phyloP scores from a whole-genome alignment of 2,797 vertebrate genomes.

The Gila robusta region DNA sequence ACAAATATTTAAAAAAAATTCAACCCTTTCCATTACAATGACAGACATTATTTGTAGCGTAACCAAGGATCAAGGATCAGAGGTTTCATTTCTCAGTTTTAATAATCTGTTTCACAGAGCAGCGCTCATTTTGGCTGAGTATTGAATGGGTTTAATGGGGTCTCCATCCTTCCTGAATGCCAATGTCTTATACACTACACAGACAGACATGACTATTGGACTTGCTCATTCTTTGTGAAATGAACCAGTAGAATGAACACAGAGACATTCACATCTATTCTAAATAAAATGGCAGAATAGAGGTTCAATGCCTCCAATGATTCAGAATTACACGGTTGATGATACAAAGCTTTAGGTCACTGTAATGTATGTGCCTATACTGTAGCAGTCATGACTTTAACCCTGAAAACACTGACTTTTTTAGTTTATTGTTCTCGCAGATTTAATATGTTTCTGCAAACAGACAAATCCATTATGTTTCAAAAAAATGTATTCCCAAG shows the following conservation, averaged over 20 bases:
- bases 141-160: background rate
- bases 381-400: constrained; percentile 9
- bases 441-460: background rate
- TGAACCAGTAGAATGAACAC: constrained; percentile 12
- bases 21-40: background rate
- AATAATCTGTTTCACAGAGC: constrained; percentile 2
- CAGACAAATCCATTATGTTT: background rate
- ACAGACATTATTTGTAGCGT: background rate
- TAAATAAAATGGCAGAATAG: background rate
- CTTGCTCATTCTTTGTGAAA: constrained; percentile 10
- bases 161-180: constrained; percentile 9
- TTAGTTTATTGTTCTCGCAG: too few species aligned
- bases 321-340: constrained; percentile 3
- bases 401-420: background rate
- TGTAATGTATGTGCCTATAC: background rate
- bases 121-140: background rate
- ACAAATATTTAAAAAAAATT: background rate
- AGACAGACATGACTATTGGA: background rate
- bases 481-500: background rate
- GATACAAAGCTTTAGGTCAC: background rate
- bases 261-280: constrained; percentile 3
- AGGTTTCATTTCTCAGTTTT: background rate
- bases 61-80: background rate
- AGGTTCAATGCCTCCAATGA: background rate
- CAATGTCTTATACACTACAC: background rate